A percentile compares a stretch with the other conserved stretches of the same genome.
Conservation (phyloP, 2,888 invertebrate genomes). For the Patella pellucida region DNA sequence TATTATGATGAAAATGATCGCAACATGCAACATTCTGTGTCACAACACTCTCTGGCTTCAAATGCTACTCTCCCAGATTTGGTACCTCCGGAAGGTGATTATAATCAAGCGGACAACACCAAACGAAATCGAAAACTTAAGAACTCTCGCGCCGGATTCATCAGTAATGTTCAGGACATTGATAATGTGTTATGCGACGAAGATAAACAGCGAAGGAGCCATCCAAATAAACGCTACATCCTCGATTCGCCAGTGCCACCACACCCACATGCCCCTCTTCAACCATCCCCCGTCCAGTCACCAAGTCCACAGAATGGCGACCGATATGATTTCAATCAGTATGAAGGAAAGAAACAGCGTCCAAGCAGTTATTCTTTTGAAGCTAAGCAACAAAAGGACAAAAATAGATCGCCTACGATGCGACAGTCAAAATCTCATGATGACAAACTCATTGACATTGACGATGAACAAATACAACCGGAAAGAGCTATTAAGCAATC, state of each 20-base stretch:
- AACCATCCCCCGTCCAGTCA: constrained; percentile 34
- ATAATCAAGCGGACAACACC: constrained; percentile 25
- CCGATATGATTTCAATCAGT: constrained; percentile 34
- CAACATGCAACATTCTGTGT: constrained; percentile 36
- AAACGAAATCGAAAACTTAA: constrained; percentile 33
- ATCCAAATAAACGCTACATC: constrained; percentile 25
- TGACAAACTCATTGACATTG: constrained; percentile 40
- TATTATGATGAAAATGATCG: constrained; percentile 31
- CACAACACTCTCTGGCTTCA: constrained; percentile 41
- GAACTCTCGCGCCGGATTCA: constrained; percentile 44
- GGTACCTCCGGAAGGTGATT: constrained; percentile 37
- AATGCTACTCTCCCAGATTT: constrained; percentile 51
- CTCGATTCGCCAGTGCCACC: constrained; percentile 41
- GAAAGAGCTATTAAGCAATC: constrained; percentile 24
- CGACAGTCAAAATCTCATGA: constrained; percentile 37
- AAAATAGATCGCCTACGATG: constrained; percentile 24
- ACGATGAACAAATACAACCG: constrained; percentile 30
- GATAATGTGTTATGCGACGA: constrained; percentile 56
- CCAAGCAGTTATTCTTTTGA: constrained; percentile 44
- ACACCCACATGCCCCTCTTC: constrained; percentile 39
- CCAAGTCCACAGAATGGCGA: constrained; percentile 36
- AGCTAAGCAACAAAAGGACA: constrained; percentile 24
- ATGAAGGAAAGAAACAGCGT: constrained; percentile 30
- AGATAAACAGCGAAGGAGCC: constrained; percentile 16
- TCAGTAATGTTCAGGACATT: constrained; percentile 47